Base-by-base conservation (phyloP, 1,140 invertebrate species). In the Lineus longissimus region DNA sequence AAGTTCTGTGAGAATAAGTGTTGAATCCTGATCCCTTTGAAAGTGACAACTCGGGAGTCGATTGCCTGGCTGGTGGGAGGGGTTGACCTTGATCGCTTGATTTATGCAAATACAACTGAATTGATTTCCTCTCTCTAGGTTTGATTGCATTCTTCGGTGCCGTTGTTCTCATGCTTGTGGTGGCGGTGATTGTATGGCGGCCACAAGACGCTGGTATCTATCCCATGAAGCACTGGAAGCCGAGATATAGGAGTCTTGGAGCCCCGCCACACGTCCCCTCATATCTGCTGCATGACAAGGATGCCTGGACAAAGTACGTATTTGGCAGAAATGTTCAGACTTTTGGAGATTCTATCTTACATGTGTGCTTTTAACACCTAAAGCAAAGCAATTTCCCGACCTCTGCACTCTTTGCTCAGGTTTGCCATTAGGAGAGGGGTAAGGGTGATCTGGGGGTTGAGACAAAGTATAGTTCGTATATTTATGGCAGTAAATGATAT, bases 191-290 rank as follows among this genome's bases (percentile, higher is more conserved):
- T 47, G 74, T 78, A 22, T 78, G 76, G 76, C 62, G 70, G 63
- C 78, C 78, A 23, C 64, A 56, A 13, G 70, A 79, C 61, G 75
- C 78, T 47, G 72, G 75, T 25, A 72, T 80, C 33, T 74, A 78
- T 69, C 78, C 78, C 41, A 75, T 80, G 72, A 76, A 76, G 45
- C 76, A 78, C 62, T 80, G 78, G 78, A 74, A 73, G 54, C 78
- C 78, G 19, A 62, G 67, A 43, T 79, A 76, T 45, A 68, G 78
- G 23, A 76, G 70, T 55, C 66, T 80, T 0, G 78, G 76, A 9
- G 66, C 67, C 23, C 78, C 78, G 59, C 75, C 76, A 13, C 66
- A 69, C 1, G 73, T 77, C 23, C 76, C 76, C 22, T 65, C 64
- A 9, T 80, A 76, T 61, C 64, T 78, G 40, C 61, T 72, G 54